Percentiles rank a stretch among this genome's conserved stretches.
Conservation (phyloP, 37 sponge, comb jelly and placozoan species). For the Agelas oroides region DNA sequence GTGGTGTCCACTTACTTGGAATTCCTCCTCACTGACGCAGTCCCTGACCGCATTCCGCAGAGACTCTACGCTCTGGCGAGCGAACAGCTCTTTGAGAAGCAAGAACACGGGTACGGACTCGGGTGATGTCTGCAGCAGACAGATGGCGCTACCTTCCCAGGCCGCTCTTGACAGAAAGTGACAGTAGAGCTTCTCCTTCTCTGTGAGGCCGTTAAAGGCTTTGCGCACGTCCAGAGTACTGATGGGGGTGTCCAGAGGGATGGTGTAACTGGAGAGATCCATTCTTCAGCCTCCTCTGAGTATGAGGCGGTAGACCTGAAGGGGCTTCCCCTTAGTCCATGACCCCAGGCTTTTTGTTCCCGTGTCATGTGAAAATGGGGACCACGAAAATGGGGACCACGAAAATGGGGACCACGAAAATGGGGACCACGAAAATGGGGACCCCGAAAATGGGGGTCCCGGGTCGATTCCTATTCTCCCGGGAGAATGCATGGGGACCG, state of each 20-base stretch:
- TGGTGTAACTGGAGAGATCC: conserved; percentile 26
- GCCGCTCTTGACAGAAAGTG: conserved; percentile 81
- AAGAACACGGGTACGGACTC: conserved; percentile 83
- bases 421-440: too few species aligned
- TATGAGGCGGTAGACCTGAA: too few species aligned
- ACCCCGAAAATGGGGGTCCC: too few species aligned
- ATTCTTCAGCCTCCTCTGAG: too few species aligned
- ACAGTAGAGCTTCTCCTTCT: conserved; percentile 84
- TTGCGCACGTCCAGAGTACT: conserved; percentile 62
- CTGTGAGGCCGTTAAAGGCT: conserved; percentile 77
- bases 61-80: conserved; percentile 40
- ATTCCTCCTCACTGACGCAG: conserved; percentile 60
- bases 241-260: conserved; percentile 80
- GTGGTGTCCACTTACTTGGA: conserved; percentile 30
- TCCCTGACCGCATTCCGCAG: conserved; percentile 40
- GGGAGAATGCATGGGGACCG: too few species aligned
- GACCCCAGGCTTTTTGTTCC: too few species aligned
- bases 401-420: too few species aligned
- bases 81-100: conserved; percentile 75
- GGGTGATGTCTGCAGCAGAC: conserved; percentile 91
- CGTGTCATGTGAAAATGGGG: too few species aligned
- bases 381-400: too few species aligned
- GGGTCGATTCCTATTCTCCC: too few species aligned
- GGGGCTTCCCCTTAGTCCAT: too few species aligned
- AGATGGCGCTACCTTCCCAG: conserved; percentile 85